Evolutionary conservation across 1,140 invertebrate genomes (phyloP).

Genomic region (Panonychus citri): DNA sequence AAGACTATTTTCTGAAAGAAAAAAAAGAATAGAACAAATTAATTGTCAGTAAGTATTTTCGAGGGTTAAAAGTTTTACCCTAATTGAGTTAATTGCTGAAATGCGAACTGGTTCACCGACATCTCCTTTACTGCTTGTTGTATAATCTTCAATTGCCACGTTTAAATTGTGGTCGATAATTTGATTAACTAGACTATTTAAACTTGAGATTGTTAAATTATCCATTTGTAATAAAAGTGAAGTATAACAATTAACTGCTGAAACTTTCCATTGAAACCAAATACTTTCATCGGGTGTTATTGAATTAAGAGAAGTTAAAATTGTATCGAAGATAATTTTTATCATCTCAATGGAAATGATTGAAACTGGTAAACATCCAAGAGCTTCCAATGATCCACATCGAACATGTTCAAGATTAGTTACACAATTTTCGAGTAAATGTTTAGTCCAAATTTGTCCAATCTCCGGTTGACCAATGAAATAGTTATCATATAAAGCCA

Average conservation of each 20-base stretch:
- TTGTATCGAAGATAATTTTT: neutral
- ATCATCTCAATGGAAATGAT: neutral
- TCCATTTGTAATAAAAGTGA: neutral
- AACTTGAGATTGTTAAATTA: neutral
- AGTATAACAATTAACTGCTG: neutral
- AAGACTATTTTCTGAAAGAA: neutral
- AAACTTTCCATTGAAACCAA: neutral
- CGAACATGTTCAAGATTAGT: neutral
- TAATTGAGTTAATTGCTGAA: neutral
- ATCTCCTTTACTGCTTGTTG: neutral
- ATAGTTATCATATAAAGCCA: neutral
- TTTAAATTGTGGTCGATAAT: neutral
- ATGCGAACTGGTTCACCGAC: neutral
- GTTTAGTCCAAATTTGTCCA: neutral
- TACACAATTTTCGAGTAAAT: neutral
- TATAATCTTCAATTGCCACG: conserved; percentile 1
- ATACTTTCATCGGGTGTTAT: neutral
- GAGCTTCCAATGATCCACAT: neutral
- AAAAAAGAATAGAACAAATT: neutral
- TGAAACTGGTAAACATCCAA: neutral
- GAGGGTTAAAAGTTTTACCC: neutral
- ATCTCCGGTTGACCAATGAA: neutral
- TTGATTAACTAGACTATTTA: neutral
- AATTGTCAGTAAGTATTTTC: neutral
- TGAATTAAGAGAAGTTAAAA: neutral